Evolutionary conservation across 1,140 invertebrate genomes (phyloP).

Genomic region (Liolophura sinensis): DNA sequence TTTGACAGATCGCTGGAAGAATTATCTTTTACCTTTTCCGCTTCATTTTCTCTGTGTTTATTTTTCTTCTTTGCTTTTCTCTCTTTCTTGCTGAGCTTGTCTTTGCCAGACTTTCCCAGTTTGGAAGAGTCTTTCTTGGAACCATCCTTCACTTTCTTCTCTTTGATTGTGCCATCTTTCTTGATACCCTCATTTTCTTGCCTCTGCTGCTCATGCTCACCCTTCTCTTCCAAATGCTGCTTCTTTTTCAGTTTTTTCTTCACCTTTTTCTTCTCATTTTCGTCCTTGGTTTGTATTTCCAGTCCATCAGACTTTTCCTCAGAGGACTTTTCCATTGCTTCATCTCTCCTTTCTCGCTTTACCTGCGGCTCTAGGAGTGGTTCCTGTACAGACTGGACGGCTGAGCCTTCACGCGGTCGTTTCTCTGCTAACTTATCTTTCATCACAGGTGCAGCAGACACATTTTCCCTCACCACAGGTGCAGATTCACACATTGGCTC

Average conservation of each 20-base stretch:
- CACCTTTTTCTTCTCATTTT: constrained; percentile 25
- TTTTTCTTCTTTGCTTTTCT: constrained; percentile 34
- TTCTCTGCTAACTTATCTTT: constrained; percentile 14
- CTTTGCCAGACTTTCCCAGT: no score
- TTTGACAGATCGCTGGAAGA: not conserved
- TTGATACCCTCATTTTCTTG: constrained; percentile 4
- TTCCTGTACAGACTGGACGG: not conserved
- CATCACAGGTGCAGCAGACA: constrained; percentile 14
- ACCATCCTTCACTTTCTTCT: constrained; percentile 29
- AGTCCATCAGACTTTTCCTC: not conserved
- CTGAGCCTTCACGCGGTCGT: constrained; percentile 1
- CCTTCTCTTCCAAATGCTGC: no score
- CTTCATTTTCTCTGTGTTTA: constrained; percentile 19
- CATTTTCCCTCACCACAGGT: constrained; percentile 4
- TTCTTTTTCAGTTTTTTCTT: constrained; percentile 11
- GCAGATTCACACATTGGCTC: constrained; percentile 8
- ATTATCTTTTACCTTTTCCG: constrained; percentile 7
- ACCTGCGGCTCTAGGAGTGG: not conserved
- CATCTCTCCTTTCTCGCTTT: not conserved
- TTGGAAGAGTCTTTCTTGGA: constrained; percentile 1
- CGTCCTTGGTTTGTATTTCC: constrained; percentile 10
- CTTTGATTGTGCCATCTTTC: constrained; percentile 15
- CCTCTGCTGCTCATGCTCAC: not conserved
- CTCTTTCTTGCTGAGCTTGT: constrained; percentile 11
- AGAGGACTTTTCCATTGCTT: not conserved